Base-by-base conservation (phyloP, 2,797 vertebrate genomes). In the Pangasius djambal region DNA sequence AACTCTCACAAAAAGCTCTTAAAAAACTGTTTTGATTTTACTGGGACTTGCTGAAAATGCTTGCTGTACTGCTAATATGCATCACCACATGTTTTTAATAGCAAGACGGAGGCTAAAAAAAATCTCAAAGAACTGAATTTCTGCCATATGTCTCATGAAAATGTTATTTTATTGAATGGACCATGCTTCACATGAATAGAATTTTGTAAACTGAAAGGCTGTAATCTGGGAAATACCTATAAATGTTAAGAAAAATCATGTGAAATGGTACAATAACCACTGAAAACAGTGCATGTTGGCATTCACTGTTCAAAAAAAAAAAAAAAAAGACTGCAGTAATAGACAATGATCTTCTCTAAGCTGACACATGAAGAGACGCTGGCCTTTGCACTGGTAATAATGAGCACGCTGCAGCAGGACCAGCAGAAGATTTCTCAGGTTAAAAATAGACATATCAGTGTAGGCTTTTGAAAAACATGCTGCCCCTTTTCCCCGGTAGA, bases 361-460 rank as follows among this genome's bases (percentile, higher is more conserved):
- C 28, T 61, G 22, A 72, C 74, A 72, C 87, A 83, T 61, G 28
- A 83, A 31, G 18, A 83, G 37, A 83, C 37, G 2, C 50, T 70
- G 67, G 44, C 75, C 40, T 48, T 31, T 55, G n/a, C 77, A 57
- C 65, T 44, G 50, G 52, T 88, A 83, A 88, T 88, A 83, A 88
- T 83, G 65, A 59, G 40, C 79, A 72, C 16, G 2, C 37, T 25
- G 59, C 34, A 55, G 18, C 81, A 79, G 34, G 75, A 81, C 31
- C 20, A 5, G 31, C 61, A 20, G 67, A 83, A 74, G 70, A 74
- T 59, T 74, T 83, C 55, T 74, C 28, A 22, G 34, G 70, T 52
- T 69, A 83, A 75, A 84, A 84, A 85, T 78, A 85, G 70, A 63
- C 37, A 61, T 78, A 81, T 86, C 88, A 77, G 88, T 88, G 48